phyloP scores from a whole-genome alignment of 2,888 invertebrate species.

The Ypsolopha sequella region DNA sequence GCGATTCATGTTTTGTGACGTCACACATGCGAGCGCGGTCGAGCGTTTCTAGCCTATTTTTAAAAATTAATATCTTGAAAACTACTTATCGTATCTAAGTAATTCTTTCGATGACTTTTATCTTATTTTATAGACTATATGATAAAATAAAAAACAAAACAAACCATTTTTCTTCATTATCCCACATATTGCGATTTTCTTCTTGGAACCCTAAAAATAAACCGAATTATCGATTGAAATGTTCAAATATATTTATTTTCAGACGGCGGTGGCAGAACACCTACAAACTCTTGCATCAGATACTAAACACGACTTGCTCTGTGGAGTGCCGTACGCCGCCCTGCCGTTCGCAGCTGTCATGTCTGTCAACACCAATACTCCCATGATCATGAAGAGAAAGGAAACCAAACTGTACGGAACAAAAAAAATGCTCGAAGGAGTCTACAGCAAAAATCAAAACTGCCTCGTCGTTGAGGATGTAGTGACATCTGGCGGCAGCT shows the following conservation, averaged over 20 bases:
- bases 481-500: slow-evolving; percentile 91
- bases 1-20: too few species aligned
- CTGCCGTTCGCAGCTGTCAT: slow-evolving; percentile 92
- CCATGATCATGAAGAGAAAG: slow-evolving; percentile 93
- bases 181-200: too few species aligned
- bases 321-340: slow-evolving; percentile 98
- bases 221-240: too few species aligned
- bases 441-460: slow-evolving; percentile 72
- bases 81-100: too few species aligned
- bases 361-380: slow-evolving; percentile 76
- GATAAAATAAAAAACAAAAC: too few species aligned
- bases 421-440: slow-evolving; percentile 93
- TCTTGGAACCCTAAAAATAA: too few species aligned
- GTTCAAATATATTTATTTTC: slow-evolving; percentile 13
- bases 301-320: slow-evolving; percentile 76
- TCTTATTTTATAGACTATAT: too few species aligned
- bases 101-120: too few species aligned
- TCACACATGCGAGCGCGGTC: too few species aligned
- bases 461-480: slow-evolving; percentile 96
- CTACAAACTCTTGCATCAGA: slow-evolving; percentile 35
- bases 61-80: too few species aligned
- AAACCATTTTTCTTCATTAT: too few species aligned
- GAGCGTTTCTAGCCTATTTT: too few species aligned
- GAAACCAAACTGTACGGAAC: slow-evolving; percentile 96
- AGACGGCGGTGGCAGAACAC: slow-evolving; percentile 44